Evolutionary conservation across 2,888 invertebrate genomes (phyloP).

Genomic region (Phaedon cochleariae): DNA sequence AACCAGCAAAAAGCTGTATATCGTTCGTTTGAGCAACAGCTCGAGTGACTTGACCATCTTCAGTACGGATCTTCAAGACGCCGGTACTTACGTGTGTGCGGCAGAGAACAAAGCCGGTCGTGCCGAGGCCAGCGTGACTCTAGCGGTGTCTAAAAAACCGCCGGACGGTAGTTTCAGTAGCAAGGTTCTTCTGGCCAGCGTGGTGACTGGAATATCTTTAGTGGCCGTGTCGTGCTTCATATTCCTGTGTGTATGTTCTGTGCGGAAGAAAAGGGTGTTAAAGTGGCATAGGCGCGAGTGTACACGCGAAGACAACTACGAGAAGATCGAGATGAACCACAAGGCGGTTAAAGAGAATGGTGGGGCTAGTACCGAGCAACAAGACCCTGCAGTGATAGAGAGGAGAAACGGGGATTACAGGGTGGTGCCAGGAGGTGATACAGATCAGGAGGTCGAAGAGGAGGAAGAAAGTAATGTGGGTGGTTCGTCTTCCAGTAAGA

Average conservation of each 20-base stretch:
- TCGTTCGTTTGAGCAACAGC: conserved; percentile 72
- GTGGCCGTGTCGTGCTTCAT: conserved; percentile 73
- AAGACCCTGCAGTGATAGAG: conserved; percentile 58
- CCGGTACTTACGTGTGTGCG: conserved; percentile 78
- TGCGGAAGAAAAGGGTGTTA: conserved; percentile 71
- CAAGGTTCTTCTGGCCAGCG: conserved; percentile 72
- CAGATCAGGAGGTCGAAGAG: conserved; percentile 71
- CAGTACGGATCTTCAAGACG: conserved; percentile 77
- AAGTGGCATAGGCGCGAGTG: conserved; percentile 62
- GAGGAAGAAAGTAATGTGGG: conserved; percentile 65
- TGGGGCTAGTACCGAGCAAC: conserved; percentile 40
- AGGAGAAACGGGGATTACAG: conserved; percentile 75
- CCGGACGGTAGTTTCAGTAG: conserved; percentile 69
- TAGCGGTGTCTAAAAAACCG: conserved; percentile 74
- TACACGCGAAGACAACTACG: conserved; percentile 71
- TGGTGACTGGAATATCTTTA: conserved; percentile 72
- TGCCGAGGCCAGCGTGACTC: conserved; percentile 76
- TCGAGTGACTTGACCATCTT: conserved; percentile 79
- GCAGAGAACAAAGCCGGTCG: conserved; percentile 85
- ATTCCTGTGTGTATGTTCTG: conserved; percentile 70
- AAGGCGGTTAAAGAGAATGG: conserved; percentile 58
- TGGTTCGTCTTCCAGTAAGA: conserved; percentile 46
- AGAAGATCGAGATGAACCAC: conserved; percentile 80
- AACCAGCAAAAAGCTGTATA: conserved; percentile 69
- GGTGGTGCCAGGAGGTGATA: conserved; percentile 69